Conservation (phyloP, 2,888 invertebrate species). For the Brachyptera risi region DNA sequence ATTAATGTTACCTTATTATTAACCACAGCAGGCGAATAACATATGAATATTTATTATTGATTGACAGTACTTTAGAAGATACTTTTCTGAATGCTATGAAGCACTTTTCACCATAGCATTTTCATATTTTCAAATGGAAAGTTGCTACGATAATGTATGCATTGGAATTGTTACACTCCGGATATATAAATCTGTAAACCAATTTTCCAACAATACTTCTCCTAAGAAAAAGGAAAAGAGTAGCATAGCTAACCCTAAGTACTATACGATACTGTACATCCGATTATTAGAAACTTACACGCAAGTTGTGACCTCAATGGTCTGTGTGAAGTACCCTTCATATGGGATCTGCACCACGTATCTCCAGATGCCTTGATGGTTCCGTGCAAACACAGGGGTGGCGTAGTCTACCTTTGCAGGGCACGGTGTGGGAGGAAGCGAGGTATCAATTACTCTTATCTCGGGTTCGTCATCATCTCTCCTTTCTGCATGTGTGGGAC, state of each 20-base stretch:
- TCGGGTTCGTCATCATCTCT: constrained; percentile 50
- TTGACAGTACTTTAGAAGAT: too few relatives aligned
- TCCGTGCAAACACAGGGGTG: constrained; percentile 81
- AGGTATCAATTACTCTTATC: constrained; percentile 44
- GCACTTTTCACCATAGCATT: too few relatives aligned
- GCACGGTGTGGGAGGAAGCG: constrained; percentile 77
- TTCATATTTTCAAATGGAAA: too few relatives aligned
- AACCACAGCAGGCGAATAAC: too few relatives aligned
- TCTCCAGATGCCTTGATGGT: constrained; percentile 84
- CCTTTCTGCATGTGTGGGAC: constrained; percentile 48
- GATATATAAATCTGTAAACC: too few relatives aligned
- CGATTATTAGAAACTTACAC: constrained; percentile 48
- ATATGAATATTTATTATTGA: too few relatives aligned
- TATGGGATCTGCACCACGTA: constrained; percentile 94
- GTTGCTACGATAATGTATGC: too few relatives aligned
- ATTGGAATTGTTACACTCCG: too few relatives aligned
- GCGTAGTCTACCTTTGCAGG: constrained; percentile 91
- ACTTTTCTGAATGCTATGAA: too few relatives aligned
- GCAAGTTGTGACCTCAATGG: constrained; percentile 82
- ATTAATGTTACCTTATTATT: too few relatives aligned
- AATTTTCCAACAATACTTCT: too few relatives aligned
- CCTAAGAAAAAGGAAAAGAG: too few relatives aligned
- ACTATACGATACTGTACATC: neutral
- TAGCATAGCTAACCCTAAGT: neutral
- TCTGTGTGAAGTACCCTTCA: constrained; percentile 93